A percentile compares a stretch with the other conserved stretches of the same genome.
These are phyloP conservation scores for Mesoclemmys tuberculata DNA, from an alignment of 2,113 vertebrate genomes.

Conservation along the genomic window DNA sequence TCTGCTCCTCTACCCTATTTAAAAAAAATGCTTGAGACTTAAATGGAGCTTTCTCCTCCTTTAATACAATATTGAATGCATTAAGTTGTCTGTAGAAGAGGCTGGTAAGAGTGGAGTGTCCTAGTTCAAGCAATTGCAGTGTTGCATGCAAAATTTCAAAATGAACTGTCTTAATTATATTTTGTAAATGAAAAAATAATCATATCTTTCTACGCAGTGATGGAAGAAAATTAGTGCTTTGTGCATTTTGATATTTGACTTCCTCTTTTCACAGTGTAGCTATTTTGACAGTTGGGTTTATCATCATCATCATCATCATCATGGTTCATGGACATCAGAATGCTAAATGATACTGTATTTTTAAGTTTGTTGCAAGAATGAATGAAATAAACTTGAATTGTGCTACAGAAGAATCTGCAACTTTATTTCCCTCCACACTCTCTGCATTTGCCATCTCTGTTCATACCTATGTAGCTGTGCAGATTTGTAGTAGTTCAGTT, in stretches of 20 bases:
- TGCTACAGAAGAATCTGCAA: conserved; percentile 65
- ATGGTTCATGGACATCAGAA: conserved; percentile 80
- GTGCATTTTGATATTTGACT: conserved; percentile 83
- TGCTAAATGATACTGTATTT: conserved; percentile 84
- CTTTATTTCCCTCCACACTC: not conserved
- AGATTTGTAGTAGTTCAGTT: not conserved
- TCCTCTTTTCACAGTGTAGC: conserved; percentile 77
- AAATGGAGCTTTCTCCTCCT: conserved; percentile 56
- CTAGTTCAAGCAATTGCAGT: conserved; percentile 79
- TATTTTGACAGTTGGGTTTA: conserved; percentile 78
- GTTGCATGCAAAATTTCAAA: conserved; percentile 81
- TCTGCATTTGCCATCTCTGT: not conserved
- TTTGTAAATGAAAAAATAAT: conserved; percentile 83
- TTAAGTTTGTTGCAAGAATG: conserved; percentile 85
- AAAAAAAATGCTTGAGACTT: conserved; percentile 8
- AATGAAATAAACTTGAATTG: conserved; percentile 89
- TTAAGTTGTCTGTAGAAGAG: conserved; percentile 72
- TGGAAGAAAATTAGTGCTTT: conserved; percentile 77
- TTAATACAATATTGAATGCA: conserved; percentile 40
- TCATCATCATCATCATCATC: conserved; percentile 75
- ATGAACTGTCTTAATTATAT: conserved; percentile 79
- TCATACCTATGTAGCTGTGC: not conserved
- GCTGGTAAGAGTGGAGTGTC: conserved; percentile 79
- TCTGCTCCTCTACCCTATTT: conserved; percentile 28
- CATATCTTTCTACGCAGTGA: conserved; percentile 83